Evolutionary conservation across 2,888 invertebrate genomes (phyloP).

Genomic region (Cantharis nigra): DNA sequence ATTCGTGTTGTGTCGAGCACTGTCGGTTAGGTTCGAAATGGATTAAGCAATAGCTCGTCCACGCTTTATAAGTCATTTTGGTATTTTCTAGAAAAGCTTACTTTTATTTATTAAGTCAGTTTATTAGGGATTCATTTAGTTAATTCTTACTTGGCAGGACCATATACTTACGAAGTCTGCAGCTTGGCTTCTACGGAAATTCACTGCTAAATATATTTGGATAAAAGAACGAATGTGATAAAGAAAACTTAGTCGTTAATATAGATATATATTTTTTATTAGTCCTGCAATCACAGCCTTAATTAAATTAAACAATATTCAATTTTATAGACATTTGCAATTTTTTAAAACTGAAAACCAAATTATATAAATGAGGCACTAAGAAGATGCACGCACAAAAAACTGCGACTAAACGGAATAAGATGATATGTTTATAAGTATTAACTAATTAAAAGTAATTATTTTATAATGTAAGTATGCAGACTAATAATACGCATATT

Average conservation of each 20-base stretch:
- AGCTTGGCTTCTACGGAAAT: too few species aligned
- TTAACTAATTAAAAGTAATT: background rate
- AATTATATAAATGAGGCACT: background rate
- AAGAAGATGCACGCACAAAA: background rate
- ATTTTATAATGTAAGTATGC: background rate
- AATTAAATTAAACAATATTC: slow-evolving; percentile 8
- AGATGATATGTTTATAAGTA: background rate
- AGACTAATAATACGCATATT: background rate
- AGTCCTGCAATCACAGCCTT: slow-evolving; percentile 19
- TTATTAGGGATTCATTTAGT: too few species aligned
- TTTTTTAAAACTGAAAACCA: background rate
- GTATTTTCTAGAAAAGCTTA: too few species aligned
- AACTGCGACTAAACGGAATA: background rate
- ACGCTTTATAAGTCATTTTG: too few species aligned
- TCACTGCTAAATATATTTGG: too few species aligned
- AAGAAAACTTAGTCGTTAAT: background rate
- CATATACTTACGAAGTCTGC: too few species aligned
- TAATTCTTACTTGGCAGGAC: too few species aligned
- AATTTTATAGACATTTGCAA: background rate
- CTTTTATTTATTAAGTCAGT: too few species aligned
- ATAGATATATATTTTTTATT: slow-evolving; percentile 5
- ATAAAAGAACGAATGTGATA: background rate
- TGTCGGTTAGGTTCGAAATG: too few species aligned
- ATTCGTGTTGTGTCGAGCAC: too few species aligned
- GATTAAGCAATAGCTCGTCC: too few species aligned